Evolutionary conservation across 2,888 invertebrate species (phyloP), one percentile per base, ranked within the genome.

Genomic region (Pycnomerus fuliginosus): DNA sequence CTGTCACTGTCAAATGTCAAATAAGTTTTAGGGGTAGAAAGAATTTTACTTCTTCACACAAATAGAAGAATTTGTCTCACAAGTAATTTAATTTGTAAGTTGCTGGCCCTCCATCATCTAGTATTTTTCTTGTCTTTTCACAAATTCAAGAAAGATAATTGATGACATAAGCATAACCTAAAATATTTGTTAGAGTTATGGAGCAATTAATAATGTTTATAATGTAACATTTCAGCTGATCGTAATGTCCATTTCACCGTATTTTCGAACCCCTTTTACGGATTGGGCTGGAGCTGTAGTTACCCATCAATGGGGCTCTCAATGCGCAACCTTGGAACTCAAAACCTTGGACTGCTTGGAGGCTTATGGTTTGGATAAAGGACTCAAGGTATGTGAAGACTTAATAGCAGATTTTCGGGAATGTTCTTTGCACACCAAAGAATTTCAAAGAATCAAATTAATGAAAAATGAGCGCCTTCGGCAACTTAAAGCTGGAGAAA

Each of bases 301-400:
- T 15, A 84, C 80, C 45, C 82, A 83, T 56, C 87, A 87, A 66
- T 72, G 78, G 61, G 72, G 79, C 58, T 81, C 81, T 13, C 65
- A 70, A 14, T 91, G 90, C 62, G 81, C 79, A 20, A 75, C 78
- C 42, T 72, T 85, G 54, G 90, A 90, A 71, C 73, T 84, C 65
- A 76, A 79, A 16, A 79, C 82, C 61, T 79, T 86, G 73, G 86
- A 90, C 53, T 91, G 90, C 60, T 62, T 89, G 31, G 89, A 90
- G 62, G 90, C 88, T 2, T 89, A 90, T 53, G 91, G 90, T 1
- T 57, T 81, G 5, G 79, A 82, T n/a, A 75, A 76, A 24, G 86
- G 84, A 1, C 56, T 71, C 20, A 61, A 61, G n/a, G 80, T 83
- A 63, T 91, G 91, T 64, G 62, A 69, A 2, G 68, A 75, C 35